Conservation (phyloP, 2,113 vertebrate species). For the Pluvialis apricaria region DNA sequence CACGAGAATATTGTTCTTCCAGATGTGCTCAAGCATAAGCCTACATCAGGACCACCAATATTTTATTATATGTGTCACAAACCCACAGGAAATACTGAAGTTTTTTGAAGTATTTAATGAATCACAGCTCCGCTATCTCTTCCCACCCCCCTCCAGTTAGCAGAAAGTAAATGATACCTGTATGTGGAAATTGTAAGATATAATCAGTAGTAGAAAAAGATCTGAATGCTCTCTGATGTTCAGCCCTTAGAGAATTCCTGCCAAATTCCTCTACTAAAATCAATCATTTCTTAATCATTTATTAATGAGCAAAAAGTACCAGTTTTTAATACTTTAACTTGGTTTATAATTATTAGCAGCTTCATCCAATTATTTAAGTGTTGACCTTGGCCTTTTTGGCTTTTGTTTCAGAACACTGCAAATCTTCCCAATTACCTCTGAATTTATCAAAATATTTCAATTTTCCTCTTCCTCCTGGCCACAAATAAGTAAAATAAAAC, state of each 20-base stretch:
- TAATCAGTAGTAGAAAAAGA: neutral
- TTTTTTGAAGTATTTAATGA: neutral
- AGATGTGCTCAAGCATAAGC: neutral
- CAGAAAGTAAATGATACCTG: neutral
- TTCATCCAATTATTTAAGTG: neutral
- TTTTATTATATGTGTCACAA: neutral
- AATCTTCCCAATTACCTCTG: neutral
- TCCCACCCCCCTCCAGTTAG: neutral
- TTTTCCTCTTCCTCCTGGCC: neutral
- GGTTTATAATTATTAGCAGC: neutral
- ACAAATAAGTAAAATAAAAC: neutral
- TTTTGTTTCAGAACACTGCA: neutral
- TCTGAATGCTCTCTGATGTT: neutral
- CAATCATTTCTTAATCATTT: neutral
- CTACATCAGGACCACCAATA: neutral
- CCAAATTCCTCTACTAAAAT: neutral
- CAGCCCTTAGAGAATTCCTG: neutral
- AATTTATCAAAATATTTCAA: neutral
- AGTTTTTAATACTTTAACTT: neutral
- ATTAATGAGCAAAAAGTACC: neutral
- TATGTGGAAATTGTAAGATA: neutral
- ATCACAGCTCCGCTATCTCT: neutral
- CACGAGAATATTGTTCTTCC: neutral
- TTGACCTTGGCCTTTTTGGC: neutral
- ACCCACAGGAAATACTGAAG: neutral